Percentiles rank a stretch among this genome's conserved stretches.
phyloP scores from a whole-genome alignment of 2,797 vertebrate genomes.

The Anguilla marmorata region DNA sequence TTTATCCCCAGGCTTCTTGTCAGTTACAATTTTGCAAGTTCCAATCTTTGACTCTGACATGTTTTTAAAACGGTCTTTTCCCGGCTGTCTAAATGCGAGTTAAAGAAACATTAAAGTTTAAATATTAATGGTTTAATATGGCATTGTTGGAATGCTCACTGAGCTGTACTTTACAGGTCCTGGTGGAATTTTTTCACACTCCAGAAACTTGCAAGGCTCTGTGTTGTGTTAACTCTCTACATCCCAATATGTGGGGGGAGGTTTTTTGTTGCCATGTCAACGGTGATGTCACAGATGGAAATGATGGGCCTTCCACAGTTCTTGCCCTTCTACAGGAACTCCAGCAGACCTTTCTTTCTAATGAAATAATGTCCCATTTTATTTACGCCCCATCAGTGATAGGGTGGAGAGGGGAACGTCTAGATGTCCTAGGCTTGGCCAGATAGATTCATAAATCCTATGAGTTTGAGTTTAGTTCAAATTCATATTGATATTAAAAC shows the following conservation, averaged over 20 bases:
- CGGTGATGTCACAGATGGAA: not conserved
- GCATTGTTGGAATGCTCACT: slow-evolving; percentile 72
- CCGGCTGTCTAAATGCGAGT: slow-evolving; percentile 66
- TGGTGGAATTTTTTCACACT: slow-evolving; percentile 71
- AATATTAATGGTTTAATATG: slow-evolving; percentile 79
- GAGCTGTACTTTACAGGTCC: slow-evolving; percentile 65
- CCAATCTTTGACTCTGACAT: slow-evolving; percentile 7
- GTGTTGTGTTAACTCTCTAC: slow-evolving; percentile 27
- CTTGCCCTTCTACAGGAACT: not conserved
- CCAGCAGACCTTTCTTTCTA: not conserved
- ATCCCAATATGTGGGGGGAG: not conserved
- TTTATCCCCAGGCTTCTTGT: slow-evolving; percentile 9
- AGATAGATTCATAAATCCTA: not conserved
- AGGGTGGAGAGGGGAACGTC: not conserved
- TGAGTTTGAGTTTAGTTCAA: not conserved
- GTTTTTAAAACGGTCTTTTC: slow-evolving; percentile 57
- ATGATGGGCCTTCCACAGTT: not conserved
- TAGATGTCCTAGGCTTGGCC: not conserved
- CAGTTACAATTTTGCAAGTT: not conserved
- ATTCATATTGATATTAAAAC: not conserved
- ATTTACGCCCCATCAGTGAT: not conserved
- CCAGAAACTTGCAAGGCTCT: slow-evolving; percentile 52
- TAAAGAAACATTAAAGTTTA: slow-evolving; percentile 74
- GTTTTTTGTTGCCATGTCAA: not conserved
- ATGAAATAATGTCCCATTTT: not conserved